Evolutionary conservation across 2,888 invertebrate species (phyloP), one percentile per base, ranked within the genome.

Genomic region (Eulithis prunata): DNA sequence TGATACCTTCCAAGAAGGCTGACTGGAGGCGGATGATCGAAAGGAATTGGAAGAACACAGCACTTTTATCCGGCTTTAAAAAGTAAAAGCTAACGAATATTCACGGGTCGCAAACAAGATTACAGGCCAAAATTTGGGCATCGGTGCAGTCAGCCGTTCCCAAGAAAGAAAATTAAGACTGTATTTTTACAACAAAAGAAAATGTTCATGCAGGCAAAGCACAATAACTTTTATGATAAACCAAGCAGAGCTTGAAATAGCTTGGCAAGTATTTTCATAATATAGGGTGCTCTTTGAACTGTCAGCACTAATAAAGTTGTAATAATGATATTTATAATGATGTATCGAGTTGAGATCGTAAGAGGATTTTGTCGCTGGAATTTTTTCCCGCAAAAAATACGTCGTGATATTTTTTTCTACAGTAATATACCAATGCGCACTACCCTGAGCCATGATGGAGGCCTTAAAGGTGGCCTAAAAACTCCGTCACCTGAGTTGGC

Each of bases 241-340:
- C 3, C 13, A 7, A 41, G 41, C 28, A 51, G 51, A 51, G 28
- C 21, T 41, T 41, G n/a, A 51, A 58, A 51, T 51, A 8, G 58
- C 58, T 58, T 58, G 58, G 58, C 58, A 51, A 36, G 49, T 7
- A 14, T n/a, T 45, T 10, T 12, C 32, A 6, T 32, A 32, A 47
- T 14, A 14, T 7, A 47, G 14, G 47, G 14, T 14, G 7, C 47
- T 47, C 14, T 13, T 13, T 14, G 21, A 36, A 12, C 28, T 11
- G 28, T 46, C 45, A 32, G 32, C 8, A 38, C n/a, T 46, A 47
- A 38, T 7, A 38, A 51, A 38, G 21, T 21, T 21, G n/a, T 49
- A 51, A 41, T 58, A 49, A 64, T 53, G 61, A 64, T 62, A 45
- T 64, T 67, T 63, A 65, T 70, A 67, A 70, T 62, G 64, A 67